Base-by-base conservation (phyloP, 2,888 invertebrate species). In the Ectemnius continuus region DNA sequence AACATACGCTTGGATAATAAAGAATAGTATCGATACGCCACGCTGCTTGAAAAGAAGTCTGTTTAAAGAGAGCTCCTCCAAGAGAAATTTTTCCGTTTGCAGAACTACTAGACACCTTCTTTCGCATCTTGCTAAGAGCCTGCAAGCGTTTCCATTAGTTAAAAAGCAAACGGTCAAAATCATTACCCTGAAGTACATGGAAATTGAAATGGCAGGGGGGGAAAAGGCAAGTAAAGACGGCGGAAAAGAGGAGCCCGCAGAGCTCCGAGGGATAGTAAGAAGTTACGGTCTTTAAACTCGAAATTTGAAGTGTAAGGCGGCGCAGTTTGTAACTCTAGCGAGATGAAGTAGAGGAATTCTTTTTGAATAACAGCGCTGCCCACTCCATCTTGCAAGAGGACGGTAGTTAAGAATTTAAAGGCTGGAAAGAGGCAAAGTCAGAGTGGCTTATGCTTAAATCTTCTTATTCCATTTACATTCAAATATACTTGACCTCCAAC, bases 281-380 rank as follows among this genome's bases (percentile, higher is more conserved):
- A 68, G 66, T 73, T 58, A 72, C 76, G 75, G 77, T 79, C 76
- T 78, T 84, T 79, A 85, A 84, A 82, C 79, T 78, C 75, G 75
- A 81, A 76, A 76, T 76, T 80, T 78, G 64, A 79, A 78, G 78
- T 78, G 75, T 73, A 66, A 75, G 75, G 69, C 76, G 75, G 80
- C 80, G 71, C 76, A 79, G 82, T 85, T 84, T 81, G 80, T 79
- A 85, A 83, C 75, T 82, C 67, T 73, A 58, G 64, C 67, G 73
- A 56, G 73, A 73, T 61, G 69, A 67, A 73, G 52, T 66, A 61
- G 61, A 46, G 52, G 67, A 78, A 79, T 80, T 80, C 77, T 84
- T 84, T 78, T 84, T 82, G 78, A 85, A 81, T 81, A 80, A 80
- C 78, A 80, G 58, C 61, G 61, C 59, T 64, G 60, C 70, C 65